Percentiles rank a stretch among this genome's conserved stretches.
phyloP scores from a whole-genome alignment of 2,888 invertebrate genomes.

The Dryomyza anilis region DNA sequence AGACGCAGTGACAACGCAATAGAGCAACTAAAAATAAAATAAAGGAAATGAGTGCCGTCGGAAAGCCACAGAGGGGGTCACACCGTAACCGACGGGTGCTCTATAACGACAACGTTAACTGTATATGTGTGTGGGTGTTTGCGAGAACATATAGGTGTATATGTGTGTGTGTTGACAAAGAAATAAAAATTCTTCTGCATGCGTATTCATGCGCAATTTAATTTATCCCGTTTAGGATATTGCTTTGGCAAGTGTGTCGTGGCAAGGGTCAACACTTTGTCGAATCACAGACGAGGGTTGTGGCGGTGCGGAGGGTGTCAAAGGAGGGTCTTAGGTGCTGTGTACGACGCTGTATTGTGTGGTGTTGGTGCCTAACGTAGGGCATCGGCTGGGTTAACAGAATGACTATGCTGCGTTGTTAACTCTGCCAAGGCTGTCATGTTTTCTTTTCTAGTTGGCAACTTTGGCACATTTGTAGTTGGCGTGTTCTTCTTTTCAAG shows the following conservation, averaged over 20 bases:
- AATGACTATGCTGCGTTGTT: too few relatives aligned
- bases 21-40: neutral
- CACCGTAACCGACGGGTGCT: neutral
- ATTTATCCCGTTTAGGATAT: slow-evolving; percentile 61
- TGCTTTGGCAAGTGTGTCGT: slow-evolving; percentile 50
- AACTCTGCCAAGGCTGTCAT: too few relatives aligned
- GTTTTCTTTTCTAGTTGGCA: too few relatives aligned
- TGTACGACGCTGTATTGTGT: too few relatives aligned
- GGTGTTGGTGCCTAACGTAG: too few relatives aligned
- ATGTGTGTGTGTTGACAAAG: slow-evolving; percentile 4
- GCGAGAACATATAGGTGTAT: slow-evolving; percentile 10
- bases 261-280: slow-evolving; percentile 1
- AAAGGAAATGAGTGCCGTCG: neutral
- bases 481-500: too few relatives aligned
- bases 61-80: neutral
- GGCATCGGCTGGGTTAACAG: neutral
- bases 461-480: neutral
- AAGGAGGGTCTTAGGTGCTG: too few relatives aligned
- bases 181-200: slow-evolving; percentile 44
- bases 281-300: neutral
- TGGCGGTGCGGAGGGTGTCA: neutral
- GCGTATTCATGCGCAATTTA: slow-evolving; percentile 62
- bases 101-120: neutral
- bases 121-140: slow-evolving; percentile 7
- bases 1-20: neutral